phyloP scores from a whole-genome alignment of 2,113 vertebrate genomes.

The Brachyhypopomus occidentalis region DNA sequence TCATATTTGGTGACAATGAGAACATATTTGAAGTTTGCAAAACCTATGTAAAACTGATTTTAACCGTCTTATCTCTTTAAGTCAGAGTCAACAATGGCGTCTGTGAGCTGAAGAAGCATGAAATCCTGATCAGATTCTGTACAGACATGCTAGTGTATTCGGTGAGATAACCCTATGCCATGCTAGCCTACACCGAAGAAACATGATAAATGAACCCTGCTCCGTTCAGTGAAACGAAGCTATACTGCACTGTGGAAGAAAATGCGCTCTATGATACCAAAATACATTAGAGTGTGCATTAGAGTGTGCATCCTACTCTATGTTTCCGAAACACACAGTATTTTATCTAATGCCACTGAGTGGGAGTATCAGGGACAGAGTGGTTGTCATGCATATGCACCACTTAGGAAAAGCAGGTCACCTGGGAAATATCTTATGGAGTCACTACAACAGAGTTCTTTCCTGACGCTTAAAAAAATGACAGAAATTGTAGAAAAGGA shows the following conservation, averaged over 20 bases:
- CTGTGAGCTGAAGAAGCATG: not conserved
- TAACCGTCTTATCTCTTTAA: not conserved
- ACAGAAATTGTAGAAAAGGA: not conserved
- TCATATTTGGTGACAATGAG: not conserved
- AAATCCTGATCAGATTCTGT: not conserved
- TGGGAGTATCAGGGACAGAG: constrained; percentile 50
- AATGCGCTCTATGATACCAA: not conserved
- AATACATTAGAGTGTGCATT: constrained; percentile 5
- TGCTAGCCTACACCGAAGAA: not conserved
- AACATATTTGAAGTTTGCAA: not conserved
- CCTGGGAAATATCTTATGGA: constrained; percentile 49
- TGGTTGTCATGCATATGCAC: constrained; percentile 40
- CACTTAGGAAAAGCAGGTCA: constrained; percentile 47
- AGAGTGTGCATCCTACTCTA: constrained; percentile 9
- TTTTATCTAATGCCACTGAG: constrained; percentile 57
- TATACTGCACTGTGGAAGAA: not conserved
- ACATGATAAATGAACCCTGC: not conserved
- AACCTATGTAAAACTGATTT: too few relatives aligned
- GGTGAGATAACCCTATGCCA: not conserved
- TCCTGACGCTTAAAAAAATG: constrained; percentile 9
- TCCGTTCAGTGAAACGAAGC: not conserved
- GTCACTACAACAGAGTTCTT: constrained; percentile 24
- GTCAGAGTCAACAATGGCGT: not conserved
- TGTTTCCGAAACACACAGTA: constrained; percentile 41
- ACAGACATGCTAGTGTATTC: not conserved